Conservation (phyloP, 1,140 invertebrate species). For the Caerostris extrusa region DNA sequence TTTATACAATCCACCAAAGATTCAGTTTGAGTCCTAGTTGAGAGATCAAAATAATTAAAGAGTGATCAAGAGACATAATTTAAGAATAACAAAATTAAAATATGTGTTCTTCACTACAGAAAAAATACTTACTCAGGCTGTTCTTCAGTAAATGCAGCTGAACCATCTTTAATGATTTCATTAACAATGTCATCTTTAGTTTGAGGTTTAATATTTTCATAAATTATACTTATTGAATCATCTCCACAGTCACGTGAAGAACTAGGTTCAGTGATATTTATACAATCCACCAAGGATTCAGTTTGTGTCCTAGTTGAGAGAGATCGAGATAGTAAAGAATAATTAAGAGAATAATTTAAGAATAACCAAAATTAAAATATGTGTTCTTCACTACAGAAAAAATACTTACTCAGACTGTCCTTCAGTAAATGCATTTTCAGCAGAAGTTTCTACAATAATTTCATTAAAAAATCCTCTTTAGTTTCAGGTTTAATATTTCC, state of each 20-base stretch:
- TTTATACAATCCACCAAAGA: too few species aligned
- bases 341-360: too few species aligned
- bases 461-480: neutral
- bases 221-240: neutral
- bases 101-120: neutral
- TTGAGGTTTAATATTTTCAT: neutral
- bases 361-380: neutral
- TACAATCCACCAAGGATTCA: too few species aligned
- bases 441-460: neutral
- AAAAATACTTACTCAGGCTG: neutral
- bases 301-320: too few species aligned
- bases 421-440: neutral
- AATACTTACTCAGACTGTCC: neutral
- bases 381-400: neutral
- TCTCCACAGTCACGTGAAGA: neutral
- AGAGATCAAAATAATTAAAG: too few species aligned
- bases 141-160: neutral
- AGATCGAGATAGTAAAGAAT: too few species aligned
- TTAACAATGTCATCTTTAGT: conserved; percentile 3
- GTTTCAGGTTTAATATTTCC: neutral
- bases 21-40: too few species aligned
- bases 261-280: neutral
- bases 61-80: too few species aligned
- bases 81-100: too few species aligned
- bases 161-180: neutral